These are phyloP conservation scores for Amblyjoppa fuscipennis DNA, from an alignment of 2,888 invertebrate genomes.

Conservation along the genomic window DNA sequence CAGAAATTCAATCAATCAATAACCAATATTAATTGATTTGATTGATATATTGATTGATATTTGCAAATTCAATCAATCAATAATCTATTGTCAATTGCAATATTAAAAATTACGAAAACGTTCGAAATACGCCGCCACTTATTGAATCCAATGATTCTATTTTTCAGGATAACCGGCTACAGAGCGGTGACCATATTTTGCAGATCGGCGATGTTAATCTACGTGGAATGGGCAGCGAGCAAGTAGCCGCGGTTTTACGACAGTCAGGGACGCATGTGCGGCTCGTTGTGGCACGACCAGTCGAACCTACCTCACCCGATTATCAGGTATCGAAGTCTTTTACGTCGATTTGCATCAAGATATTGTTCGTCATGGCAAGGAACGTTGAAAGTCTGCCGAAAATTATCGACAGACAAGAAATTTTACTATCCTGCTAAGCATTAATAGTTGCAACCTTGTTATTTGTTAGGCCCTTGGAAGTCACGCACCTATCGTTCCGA, in stretches of 20 bases:
- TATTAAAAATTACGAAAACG: not conserved
- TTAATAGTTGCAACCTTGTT: not conserved
- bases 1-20: too few relatives aligned
- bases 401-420: not conserved
- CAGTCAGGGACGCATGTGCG: conserved; percentile 98
- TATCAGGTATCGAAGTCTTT: conserved; percentile 86
- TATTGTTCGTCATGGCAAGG: not conserved
- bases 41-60: too few relatives aligned
- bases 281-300: conserved; percentile 96
- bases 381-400: not conserved
- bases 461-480: conserved; percentile 88
- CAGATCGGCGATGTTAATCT: conserved; percentile 98
- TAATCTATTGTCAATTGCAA: too few relatives aligned
- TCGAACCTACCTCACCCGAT: conserved; percentile 93
- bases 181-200: conserved; percentile 98
- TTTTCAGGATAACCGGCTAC: conserved; percentile 95
- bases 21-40: too few relatives aligned
- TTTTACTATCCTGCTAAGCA: conserved; percentile 1
- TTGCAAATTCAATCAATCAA: too few relatives aligned
- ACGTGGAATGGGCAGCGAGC: conserved; percentile 98
- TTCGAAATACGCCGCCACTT: not conserved
- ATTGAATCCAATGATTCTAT: not conserved
- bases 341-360: not conserved
- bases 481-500: conserved; percentile 96
- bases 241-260: conserved; percentile 97